Evolutionary conservation across 2,797 vertebrate genomes (phyloP).

Genomic region (Cirrhinus molitorella): DNA sequence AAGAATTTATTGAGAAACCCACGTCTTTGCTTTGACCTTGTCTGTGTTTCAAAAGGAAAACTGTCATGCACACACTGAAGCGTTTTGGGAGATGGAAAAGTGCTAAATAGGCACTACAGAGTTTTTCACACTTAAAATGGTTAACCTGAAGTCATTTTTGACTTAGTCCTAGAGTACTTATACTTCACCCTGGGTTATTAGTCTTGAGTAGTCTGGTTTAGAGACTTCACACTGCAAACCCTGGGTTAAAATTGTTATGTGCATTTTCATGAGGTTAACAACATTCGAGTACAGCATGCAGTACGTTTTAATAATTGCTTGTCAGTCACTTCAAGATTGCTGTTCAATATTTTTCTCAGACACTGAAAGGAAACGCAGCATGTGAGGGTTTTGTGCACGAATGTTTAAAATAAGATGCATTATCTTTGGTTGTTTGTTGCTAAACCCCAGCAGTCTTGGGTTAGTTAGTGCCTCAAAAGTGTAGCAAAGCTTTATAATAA

Average conservation of each 20-base stretch:
- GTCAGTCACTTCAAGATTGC: background rate
- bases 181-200: background rate
- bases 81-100: background rate
- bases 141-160: background rate
- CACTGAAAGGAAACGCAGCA: background rate
- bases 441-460: background rate
- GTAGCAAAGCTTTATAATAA: background rate
- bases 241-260: background rate
- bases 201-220: background rate
- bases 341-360: background rate
- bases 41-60: background rate
- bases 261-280: background rate
- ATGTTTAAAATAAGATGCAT: background rate
- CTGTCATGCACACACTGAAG: background rate
- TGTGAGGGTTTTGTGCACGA: background rate
- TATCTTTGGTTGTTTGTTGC: background rate
- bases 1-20: conserved; percentile 80
- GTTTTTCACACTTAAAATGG: background rate
- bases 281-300: background rate
- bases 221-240: background rate
- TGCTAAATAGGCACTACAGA: background rate
- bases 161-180: background rate
- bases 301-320: background rate
- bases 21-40: conserved; percentile 71
- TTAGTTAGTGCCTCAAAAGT: no score